Base-by-base conservation (phyloP, 92 coral and sea anemone genomes). In the Heteractis magnifica region DNA sequence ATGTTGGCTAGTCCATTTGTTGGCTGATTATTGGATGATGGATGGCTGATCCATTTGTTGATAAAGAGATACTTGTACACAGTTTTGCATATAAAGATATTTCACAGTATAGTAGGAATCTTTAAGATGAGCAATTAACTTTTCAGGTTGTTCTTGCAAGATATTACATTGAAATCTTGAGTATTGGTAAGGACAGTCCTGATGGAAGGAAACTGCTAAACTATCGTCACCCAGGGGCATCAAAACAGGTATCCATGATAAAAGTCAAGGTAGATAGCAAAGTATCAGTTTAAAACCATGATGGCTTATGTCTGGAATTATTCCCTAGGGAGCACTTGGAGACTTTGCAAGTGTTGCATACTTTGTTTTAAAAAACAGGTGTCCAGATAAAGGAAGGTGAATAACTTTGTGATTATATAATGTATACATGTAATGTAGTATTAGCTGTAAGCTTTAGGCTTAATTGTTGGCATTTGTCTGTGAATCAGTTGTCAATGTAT, bases 321-420 rank as follows among this genome's bases (percentile, higher is more conserved):
- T 23, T 58, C 77, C 53, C 34, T 62, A 95, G 99, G 98, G 95
- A 90, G 91, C 91, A 5, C 83, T 83, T 65, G 98, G 96, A 21
- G 99, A 96, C 89, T 96, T 96, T 90, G 99, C 99, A 14, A 92
- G 95, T 90, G 99, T 96, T n/a, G 99, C 99, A 81, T 96, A 90
- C 60, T 96, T 96, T 96, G 98, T 96, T 68, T 88, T 94, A 44
- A 90, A 85, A 80, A 92, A 89, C 78, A 88, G 99, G 65, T 96
- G 99, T 82, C 99, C 98, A 58, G 92, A 88, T 44, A 92, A 90
- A 72, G 99, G 99, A 53, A 96, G 98, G 99, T 90, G 76, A 88
- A 91, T 75, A 8, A 34, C 6, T 8, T 10, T 55, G 6, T 4
- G 8, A n/a, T 19, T 76, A 34, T 34, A 26, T 26, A 26, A 34